Base-by-base conservation (phyloP, 2,113 vertebrate genomes). In the Copsychus sechellarum region DNA sequence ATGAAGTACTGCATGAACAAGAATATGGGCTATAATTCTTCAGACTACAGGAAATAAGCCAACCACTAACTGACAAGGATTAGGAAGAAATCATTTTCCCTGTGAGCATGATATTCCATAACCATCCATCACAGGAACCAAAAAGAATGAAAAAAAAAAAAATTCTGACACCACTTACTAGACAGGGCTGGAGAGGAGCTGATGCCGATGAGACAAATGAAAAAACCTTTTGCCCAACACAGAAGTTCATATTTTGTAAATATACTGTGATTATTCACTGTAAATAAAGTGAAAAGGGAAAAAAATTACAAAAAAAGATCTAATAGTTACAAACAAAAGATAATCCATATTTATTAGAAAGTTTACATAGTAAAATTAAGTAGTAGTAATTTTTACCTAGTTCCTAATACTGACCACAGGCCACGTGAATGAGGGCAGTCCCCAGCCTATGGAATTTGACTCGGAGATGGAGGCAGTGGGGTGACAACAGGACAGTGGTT, bases 51-150 rank as follows among this genome's bases (percentile, higher is more conserved):
- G 65, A 85, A 56, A 36, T 53, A 78, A 95, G 16, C n/a, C 85
- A 92, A 47, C 36, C 47, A 54, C 50, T 73, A 54, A 92, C 47
- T 92, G 72, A 96, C 79, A 95, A 70, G 45, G n/a, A 90, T 86
- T 71, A 71, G 51, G 29, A 91, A 97, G 45, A 96, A 92, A 88
- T 88, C 24, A 82, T 73, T 92, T 94, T 87, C 64, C 74, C 47
- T 40, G 7, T 51, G n/a, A 45, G 12, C 31, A 51, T 51, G 45
- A 84, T 76, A 94, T 48, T 94, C 42, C 36, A 72, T 74, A 91
- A 83, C 19, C 36, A 79, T 73, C 45, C 24, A 71, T 73, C 87
- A 80, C 15, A 64, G 38, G 14, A 93, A 40, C 8, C n/a, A 4
- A 31, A 51, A 61, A 38, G n/a, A 38, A 25, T 14, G n/a, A 85